Evolutionary conservation across 2,888 invertebrate species (phyloP).

Genomic region (Terebella lapidaria): DNA sequence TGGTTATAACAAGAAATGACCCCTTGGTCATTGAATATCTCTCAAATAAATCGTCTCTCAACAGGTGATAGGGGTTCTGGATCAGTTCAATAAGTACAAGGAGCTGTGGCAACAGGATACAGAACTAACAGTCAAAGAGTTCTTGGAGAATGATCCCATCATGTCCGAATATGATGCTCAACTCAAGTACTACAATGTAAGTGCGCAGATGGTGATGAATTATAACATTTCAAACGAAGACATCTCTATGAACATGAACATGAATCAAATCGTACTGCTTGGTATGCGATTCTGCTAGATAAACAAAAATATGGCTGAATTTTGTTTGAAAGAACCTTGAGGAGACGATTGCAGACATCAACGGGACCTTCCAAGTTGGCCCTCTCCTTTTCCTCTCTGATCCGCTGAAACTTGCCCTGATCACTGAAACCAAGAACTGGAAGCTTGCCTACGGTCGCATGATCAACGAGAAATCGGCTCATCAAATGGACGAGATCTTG

Average conservation of each 20-base stretch:
- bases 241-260: too few species aligned
- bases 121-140: slow-evolving; percentile 53
- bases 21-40: too few species aligned
- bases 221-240: too few species aligned
- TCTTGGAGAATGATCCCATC: slow-evolving; percentile 52
- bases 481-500: slow-evolving; percentile 58
- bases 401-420: slow-evolving; percentile 73
- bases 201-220: too few species aligned
- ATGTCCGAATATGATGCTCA: slow-evolving; percentile 55
- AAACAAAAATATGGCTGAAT: too few species aligned
- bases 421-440: slow-evolving; percentile 60
- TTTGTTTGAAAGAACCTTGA: slow-evolving; percentile 54
- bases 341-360: slow-evolving; percentile 48
- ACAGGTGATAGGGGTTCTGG: slow-evolving; percentile 63
- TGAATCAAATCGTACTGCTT: too few species aligned
- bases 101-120: slow-evolving; percentile 52
- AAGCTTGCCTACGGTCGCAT: slow-evolving; percentile 48
- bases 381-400: slow-evolving; percentile 52
- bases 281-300: too few species aligned
- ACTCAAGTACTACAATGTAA: slow-evolving; percentile 53
- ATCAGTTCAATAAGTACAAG: slow-evolving; percentile 81
- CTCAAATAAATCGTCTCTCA: too few species aligned
- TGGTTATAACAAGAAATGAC: too few species aligned
- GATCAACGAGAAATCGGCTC: slow-evolving; percentile 52
- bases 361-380: slow-evolving; percentile 45